phyloP scores from a whole-genome alignment of 2,113 vertebrate species.

The Menidia beryllina region DNA sequence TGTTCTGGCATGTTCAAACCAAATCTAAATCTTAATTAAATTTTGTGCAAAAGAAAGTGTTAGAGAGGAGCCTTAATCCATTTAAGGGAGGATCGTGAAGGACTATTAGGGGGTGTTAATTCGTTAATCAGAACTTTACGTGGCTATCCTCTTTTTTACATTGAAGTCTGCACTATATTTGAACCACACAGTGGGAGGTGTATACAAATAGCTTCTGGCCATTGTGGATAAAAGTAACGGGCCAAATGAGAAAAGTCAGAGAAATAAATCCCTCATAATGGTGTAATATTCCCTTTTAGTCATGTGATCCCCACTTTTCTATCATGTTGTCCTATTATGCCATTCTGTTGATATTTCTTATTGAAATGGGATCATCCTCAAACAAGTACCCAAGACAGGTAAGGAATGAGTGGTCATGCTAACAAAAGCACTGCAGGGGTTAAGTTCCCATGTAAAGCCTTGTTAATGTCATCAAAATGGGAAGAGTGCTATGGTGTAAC shows the following conservation, averaged over 20 bases:
- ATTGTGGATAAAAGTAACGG: slow-evolving; percentile 69
- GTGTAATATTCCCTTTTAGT: slow-evolving; percentile 67
- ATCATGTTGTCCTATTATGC: slow-evolving; percentile 78
- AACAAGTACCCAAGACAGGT: slow-evolving; percentile 87
- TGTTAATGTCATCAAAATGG: slow-evolving; percentile 94
- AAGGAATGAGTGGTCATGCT: slow-evolving; percentile 81
- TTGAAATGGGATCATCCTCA: slow-evolving; percentile 89
- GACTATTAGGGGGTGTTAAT: slow-evolving; percentile 84
- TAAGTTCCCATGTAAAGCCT: slow-evolving; percentile 86
- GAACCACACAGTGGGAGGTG: slow-evolving; percentile 69
- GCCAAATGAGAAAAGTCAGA: slow-evolving; percentile 73
- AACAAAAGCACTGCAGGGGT: slow-evolving; percentile 90
- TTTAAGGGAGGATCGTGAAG: slow-evolving; percentile 80
- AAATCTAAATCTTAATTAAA: slow-evolving; percentile 87
- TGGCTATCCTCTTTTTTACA: slow-evolving; percentile 76
- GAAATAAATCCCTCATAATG: slow-evolving; percentile 53
- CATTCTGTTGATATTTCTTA: slow-evolving; percentile 77
- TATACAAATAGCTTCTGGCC: slow-evolving; percentile 76
- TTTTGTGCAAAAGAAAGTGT: slow-evolving; percentile 82
- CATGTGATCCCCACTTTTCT: slow-evolving; percentile 63
- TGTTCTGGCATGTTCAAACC: slow-evolving; percentile 82
- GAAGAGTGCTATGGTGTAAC: slow-evolving; percentile 85
- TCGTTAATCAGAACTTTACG: slow-evolving; percentile 83
- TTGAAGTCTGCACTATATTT: slow-evolving; percentile 71
- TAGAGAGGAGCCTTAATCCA: slow-evolving; percentile 82